Evolutionary conservation across 2,113 vertebrate genomes (phyloP).

Genomic region (Oreocharis arfaki): DNA sequence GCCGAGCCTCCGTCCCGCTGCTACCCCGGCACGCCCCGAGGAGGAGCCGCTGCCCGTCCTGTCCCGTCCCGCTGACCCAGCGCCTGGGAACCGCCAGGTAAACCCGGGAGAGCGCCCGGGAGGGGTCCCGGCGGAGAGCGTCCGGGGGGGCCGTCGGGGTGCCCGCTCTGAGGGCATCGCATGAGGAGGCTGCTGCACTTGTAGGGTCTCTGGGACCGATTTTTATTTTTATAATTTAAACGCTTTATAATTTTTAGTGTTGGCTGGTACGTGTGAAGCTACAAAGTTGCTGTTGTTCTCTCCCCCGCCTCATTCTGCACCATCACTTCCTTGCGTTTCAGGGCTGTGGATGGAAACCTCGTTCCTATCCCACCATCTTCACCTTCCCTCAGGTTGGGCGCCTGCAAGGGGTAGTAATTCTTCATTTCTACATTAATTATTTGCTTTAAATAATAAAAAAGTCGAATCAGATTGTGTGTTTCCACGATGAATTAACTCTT

Average conservation of each 20-base stretch:
- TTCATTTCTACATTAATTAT: accelerated
- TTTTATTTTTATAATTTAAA: neutral
- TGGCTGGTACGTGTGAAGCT: neutral
- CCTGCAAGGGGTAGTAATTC: accelerated
- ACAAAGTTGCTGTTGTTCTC: neutral
- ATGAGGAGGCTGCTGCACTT: neutral
- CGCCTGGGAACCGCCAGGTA: conserved; percentile 41
- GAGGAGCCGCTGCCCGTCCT: neutral
- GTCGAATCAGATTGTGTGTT: accelerated
- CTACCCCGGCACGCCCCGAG: neutral
- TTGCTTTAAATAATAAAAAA: neutral
- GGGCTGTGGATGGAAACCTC: neutral
- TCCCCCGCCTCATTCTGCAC: neutral
- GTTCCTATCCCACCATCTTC: neutral
- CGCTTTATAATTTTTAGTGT: neutral
- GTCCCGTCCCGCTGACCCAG: neutral
- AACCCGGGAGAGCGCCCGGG: neutral
- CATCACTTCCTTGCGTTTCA: neutral
- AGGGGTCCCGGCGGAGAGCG: neutral
- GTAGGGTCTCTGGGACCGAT: too few relatives aligned
- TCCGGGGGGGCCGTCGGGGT: neutral
- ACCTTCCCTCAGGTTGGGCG: neutral
- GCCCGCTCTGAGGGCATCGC: neutral
- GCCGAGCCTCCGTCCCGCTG: neutral
- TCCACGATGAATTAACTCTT: neutral